Conservation (phyloP, 2,888 invertebrate genomes). For the Tenthredo scrophulariae region DNA sequence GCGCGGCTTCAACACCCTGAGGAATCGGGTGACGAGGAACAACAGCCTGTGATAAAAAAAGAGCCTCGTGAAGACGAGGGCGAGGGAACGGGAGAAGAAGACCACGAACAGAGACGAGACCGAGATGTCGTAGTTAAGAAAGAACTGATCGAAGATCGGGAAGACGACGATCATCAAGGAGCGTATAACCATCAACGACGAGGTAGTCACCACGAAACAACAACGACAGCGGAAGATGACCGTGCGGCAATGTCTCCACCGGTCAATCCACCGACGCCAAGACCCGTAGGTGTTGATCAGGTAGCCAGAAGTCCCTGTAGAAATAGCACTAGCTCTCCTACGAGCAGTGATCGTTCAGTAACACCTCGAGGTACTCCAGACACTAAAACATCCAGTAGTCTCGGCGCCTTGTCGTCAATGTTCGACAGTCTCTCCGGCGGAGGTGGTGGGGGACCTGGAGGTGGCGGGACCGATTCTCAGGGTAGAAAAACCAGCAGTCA, state of each 20-base stretch:
- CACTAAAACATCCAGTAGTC: conserved; percentile 82
- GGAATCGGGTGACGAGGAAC: conserved; percentile 81
- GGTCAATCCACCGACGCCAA: conserved; percentile 78
- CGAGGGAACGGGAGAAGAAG: conserved; percentile 78
- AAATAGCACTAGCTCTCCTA: conserved; percentile 85
- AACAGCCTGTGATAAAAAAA: conserved; percentile 80
- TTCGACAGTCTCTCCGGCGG: conserved; percentile 90
- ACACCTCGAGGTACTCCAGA: conserved; percentile 86
- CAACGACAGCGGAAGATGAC: conserved; percentile 74
- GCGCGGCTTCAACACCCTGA: conserved; percentile 79
- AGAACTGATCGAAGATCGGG: conserved; percentile 81
- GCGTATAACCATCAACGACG: conserved; percentile 70
- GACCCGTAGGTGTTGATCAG: conserved; percentile 79
- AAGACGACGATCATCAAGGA: conserved; percentile 79
- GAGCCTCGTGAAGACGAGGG: conserved; percentile 78
- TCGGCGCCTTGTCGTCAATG: conserved; percentile 93
- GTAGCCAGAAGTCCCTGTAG: conserved; percentile 82
- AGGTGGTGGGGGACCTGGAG: conserved; percentile 69
- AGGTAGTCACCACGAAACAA: conserved; percentile 72
- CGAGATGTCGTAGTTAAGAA: conserved; percentile 82
- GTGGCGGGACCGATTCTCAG: conserved; percentile 78
- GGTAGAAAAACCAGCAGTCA: conserved; percentile 89
- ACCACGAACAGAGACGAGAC: conserved; percentile 74
- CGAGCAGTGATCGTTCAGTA: conserved; percentile 88
- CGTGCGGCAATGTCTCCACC: conserved; percentile 74